phyloP scores from a whole-genome alignment of 2,113 vertebrate genomes.

The Ibidorhyncha struthersii region DNA sequence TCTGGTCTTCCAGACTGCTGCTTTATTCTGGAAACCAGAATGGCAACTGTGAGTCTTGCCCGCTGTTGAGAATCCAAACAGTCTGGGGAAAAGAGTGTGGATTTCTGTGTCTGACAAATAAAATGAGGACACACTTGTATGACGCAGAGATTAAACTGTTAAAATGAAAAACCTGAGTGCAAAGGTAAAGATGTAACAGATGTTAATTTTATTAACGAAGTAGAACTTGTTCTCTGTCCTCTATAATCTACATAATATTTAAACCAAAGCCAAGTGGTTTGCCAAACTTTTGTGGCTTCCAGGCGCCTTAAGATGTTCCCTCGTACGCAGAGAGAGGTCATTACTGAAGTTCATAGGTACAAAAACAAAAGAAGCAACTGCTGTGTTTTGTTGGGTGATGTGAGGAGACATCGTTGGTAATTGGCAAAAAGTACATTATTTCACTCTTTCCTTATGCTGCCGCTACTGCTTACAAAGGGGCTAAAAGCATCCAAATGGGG shows the following conservation, averaged over 20 bases:
- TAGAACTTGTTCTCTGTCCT: conserved; percentile 64
- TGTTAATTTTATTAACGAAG: conserved; percentile 64
- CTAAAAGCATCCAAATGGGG: neutral
- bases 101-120: neutral
- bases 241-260: conserved; percentile 64
- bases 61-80: neutral
- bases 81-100: neutral
- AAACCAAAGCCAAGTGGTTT: conserved; percentile 55
- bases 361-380: neutral
- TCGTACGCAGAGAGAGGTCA: neutral
- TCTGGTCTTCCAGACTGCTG: neutral
- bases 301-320: conserved; percentile 29
- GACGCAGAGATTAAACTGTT: conserved; percentile 9
- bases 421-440: neutral
- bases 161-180: conserved; percentile 32
- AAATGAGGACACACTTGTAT: neutral
- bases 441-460: neutral
- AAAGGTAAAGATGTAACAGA: conserved; percentile 46
- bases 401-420: neutral
- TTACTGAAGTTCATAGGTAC: neutral
- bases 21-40: neutral
- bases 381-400: neutral
- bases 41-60: neutral
- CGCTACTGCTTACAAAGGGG: neutral
- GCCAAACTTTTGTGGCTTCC: conserved; percentile 60